A percentile compares a stretch with the other conserved stretches of the same genome.
phyloP scores from a whole-genome alignment of 2,113 vertebrate species.

The Microtus ochrogaster region DNA sequence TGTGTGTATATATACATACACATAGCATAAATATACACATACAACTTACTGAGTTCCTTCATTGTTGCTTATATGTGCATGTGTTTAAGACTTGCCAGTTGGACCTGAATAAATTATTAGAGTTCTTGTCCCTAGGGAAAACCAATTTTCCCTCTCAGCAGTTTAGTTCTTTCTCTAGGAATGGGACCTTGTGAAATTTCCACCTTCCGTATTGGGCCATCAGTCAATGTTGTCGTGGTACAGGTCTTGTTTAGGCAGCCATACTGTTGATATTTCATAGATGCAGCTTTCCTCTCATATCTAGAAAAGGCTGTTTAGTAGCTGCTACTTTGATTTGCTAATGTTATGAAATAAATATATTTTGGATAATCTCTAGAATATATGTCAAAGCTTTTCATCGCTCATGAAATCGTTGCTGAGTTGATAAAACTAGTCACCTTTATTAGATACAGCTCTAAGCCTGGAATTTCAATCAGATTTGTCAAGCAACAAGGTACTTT shows the following conservation, averaged over 20 bases:
- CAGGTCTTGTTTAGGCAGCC: neutral
- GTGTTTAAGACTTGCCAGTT: neutral
- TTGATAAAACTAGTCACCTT: slow-evolving; percentile 16
- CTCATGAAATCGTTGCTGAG: slow-evolving; percentile 20
- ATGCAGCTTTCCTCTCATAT: neutral
- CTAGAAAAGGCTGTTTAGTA: neutral
- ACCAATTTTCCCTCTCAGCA: neutral
- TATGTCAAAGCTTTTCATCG: neutral
- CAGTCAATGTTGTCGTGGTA: neutral
- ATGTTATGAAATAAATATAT: neutral
- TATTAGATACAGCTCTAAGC: neutral
- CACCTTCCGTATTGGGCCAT: neutral
- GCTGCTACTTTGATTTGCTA: neutral
- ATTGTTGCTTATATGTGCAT: neutral
- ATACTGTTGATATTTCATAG: neutral
- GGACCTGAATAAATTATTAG: neutral
- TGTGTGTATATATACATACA: neutral
- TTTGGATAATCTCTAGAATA: slow-evolving; percentile 47
- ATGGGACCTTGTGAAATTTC: neutral
- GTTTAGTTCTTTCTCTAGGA: neutral
- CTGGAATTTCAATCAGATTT: slow-evolving; percentile 5
- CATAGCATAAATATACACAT: neutral
- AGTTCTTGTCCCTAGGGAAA: neutral
- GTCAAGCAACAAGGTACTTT: neutral
- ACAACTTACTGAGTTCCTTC: neutral